phyloP scores from a whole-genome alignment of 2,888 invertebrate genomes.

The Leptinotarsa rubiginosa region DNA sequence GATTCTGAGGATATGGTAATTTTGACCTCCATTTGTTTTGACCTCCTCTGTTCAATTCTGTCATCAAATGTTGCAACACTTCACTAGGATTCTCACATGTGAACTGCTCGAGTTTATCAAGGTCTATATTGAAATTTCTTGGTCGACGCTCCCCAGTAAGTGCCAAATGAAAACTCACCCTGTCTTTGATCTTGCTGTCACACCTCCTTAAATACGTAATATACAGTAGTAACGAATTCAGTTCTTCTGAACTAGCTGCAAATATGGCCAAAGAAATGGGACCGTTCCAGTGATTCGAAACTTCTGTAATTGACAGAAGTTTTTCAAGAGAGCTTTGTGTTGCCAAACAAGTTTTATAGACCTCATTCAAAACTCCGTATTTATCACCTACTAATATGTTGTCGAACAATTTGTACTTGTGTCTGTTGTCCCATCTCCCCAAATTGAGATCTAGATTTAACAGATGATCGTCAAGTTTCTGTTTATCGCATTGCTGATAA shows the following conservation, averaged over 20 bases:
- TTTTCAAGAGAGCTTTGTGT: conserved; percentile 90
- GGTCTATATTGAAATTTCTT: conserved; percentile 57
- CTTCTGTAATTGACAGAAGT: conserved; percentile 79
- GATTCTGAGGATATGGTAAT: conserved; percentile 89
- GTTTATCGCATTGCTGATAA: conserved; percentile 46
- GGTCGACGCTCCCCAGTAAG: conserved; percentile 72
- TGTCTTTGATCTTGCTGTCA: conserved; percentile 77
- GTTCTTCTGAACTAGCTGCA: conserved; percentile 82
- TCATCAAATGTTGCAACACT: conserved; percentile 70
- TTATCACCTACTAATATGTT: conserved; percentile 75
- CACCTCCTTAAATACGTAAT: conserved; percentile 82
- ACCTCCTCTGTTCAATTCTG: conserved; percentile 53
- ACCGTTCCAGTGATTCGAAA: conserved; percentile 86
- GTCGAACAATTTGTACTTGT: conserved; percentile 79
- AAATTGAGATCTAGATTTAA: conserved; percentile 74
- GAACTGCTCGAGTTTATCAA: conserved; percentile 61
- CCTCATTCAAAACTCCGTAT: conserved; percentile 72
- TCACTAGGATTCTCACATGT: conserved; percentile 80
- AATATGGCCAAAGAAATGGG: conserved; percentile 87
- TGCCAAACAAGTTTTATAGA: conserved; percentile 75
- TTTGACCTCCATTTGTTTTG: conserved; percentile 74
- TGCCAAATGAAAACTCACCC: conserved; percentile 81
- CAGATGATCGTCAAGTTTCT: conserved; percentile 57
- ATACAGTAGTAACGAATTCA: conserved; percentile 79
- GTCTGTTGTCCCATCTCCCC: conserved; percentile 81